Evolutionary conservation across 2,797 vertebrate genomes (phyloP).

Genomic region (Leuciscus waleckii): DNA sequence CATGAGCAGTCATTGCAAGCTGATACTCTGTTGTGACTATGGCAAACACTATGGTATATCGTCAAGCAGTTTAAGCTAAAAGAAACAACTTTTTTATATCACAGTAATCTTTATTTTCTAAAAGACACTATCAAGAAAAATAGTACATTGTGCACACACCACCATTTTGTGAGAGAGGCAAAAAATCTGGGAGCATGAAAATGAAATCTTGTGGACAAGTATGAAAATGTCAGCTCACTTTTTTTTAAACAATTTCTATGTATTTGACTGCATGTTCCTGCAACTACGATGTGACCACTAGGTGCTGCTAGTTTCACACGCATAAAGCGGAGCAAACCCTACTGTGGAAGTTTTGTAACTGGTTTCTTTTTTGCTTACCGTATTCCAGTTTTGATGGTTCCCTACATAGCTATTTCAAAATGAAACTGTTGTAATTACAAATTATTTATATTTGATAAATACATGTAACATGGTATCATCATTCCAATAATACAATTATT

Average conservation of each 20-base stretch:
- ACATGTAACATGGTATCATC: neutral
- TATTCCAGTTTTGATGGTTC: neutral
- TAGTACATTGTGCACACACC: neutral
- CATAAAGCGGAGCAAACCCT: neutral
- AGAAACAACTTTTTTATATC: too few relatives aligned
- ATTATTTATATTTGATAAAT: neutral
- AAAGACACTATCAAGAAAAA: neutral
- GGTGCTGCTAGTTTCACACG: slow-evolving; percentile 6
- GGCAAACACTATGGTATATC: neutral
- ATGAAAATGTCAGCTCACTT: neutral
- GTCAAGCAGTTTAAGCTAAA: neutral
- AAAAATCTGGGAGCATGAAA: neutral
- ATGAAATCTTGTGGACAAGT: slow-evolving; percentile 49
- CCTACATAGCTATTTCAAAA: neutral
- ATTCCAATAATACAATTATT: neutral
- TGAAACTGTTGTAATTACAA: neutral
- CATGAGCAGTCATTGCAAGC: neutral
- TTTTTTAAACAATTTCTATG: neutral
- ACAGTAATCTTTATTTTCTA: neutral
- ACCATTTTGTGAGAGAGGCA: neutral
- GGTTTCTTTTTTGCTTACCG: neutral
- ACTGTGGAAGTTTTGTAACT: neutral
- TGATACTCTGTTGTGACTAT: neutral
- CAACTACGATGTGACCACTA: slow-evolving; percentile 40
- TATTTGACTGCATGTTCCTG: neutral